These are phyloP conservation scores for Lepidocyrtinus sp. DNA, from an alignment of 2,888 invertebrate species.

Conservation along the genomic window DNA sequence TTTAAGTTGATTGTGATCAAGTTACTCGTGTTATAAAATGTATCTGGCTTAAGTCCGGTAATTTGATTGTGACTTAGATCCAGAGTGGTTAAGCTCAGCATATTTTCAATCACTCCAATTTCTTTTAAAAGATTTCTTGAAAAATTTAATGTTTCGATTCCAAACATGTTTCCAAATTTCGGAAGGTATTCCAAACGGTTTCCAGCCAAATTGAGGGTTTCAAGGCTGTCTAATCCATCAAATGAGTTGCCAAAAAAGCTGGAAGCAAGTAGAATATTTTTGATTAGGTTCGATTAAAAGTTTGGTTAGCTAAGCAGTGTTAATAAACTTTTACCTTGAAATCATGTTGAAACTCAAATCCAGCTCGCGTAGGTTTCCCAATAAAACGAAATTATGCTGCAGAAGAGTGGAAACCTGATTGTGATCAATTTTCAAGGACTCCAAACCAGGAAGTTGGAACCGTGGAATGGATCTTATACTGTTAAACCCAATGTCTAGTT, in stretches of 20 bases:
- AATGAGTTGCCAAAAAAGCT: slow-evolving; percentile 73
- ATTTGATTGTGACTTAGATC: slow-evolving; percentile 85
- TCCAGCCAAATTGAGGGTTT: slow-evolving; percentile 82
- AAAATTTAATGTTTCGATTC: slow-evolving; percentile 71
- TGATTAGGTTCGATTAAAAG: no score
- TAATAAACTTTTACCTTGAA: no score
- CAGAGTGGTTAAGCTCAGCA: slow-evolving; percentile 77
- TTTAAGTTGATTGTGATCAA: slow-evolving; percentile 71
- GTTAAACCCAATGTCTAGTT: slow-evolving; percentile 71
- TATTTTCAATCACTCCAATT: slow-evolving; percentile 62
- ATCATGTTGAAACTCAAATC: slow-evolving; percentile 76
- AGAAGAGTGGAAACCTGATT: slow-evolving; percentile 84
- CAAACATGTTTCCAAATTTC: slow-evolving; percentile 72
- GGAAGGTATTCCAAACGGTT: slow-evolving; percentile 83
- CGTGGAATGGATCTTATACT: slow-evolving; percentile 70
- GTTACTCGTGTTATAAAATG: slow-evolving; percentile 68
- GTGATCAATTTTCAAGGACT: slow-evolving; percentile 80
- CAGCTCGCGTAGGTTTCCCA: slow-evolving; percentile 78
- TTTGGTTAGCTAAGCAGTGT: no score
- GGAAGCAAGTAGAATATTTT: no score
- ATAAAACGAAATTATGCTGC: slow-evolving; percentile 70
- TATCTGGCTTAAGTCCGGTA: slow-evolving; percentile 67
- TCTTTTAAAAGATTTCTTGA: slow-evolving; percentile 71
- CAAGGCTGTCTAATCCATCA: slow-evolving; percentile 80
- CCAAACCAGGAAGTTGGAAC: slow-evolving; percentile 81